Evolutionary conservation across 1,140 invertebrate genomes (phyloP).

Genomic region (Bombus soroeensis): DNA sequence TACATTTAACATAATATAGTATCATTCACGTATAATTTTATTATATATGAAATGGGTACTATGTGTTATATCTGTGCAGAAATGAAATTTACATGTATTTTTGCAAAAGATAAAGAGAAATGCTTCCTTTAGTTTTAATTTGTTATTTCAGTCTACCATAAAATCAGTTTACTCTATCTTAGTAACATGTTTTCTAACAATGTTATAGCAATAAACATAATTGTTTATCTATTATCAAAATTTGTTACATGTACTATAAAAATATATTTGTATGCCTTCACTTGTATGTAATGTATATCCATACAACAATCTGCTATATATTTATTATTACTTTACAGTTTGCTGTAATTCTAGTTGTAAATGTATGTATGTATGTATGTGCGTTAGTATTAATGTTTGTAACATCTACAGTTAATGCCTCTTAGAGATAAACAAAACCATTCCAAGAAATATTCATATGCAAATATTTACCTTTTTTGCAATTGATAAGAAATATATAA

Average conservation of each 20-base stretch:
- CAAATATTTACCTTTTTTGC: slow-evolving; percentile 2
- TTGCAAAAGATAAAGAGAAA: not conserved
- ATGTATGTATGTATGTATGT: slow-evolving; percentile 38
- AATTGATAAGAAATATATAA: not conserved
- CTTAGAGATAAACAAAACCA: slow-evolving; percentile 11
- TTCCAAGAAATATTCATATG: slow-evolving; percentile 6
- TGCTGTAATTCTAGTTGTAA: slow-evolving; percentile 21
- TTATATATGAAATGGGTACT: not conserved
- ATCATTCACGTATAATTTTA: too few species aligned
- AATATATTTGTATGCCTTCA: slow-evolving; percentile 1
- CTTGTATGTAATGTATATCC: slow-evolving; percentile 29
- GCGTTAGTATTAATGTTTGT: not conserved
- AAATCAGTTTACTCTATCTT: not conserved
- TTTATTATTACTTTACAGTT: slow-evolving; percentile 16
- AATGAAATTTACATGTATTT: not conserved
- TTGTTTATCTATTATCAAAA: slow-evolving; percentile 25
- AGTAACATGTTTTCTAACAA: not conserved
- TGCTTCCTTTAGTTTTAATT: slow-evolving; percentile 26
- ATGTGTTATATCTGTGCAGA: not conserved
- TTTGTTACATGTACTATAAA: not conserved
- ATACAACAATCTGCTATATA: slow-evolving; percentile 3
- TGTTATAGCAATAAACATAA: not conserved
- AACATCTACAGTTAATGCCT: not conserved
- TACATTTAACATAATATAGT: slow-evolving; percentile 3
- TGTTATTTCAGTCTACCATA: not conserved